A percentile compares a stretch with the other conserved stretches of the same genome.
phyloP scores from a whole-genome alignment of 2,888 invertebrate genomes.

The Brenthis hecate region DNA sequence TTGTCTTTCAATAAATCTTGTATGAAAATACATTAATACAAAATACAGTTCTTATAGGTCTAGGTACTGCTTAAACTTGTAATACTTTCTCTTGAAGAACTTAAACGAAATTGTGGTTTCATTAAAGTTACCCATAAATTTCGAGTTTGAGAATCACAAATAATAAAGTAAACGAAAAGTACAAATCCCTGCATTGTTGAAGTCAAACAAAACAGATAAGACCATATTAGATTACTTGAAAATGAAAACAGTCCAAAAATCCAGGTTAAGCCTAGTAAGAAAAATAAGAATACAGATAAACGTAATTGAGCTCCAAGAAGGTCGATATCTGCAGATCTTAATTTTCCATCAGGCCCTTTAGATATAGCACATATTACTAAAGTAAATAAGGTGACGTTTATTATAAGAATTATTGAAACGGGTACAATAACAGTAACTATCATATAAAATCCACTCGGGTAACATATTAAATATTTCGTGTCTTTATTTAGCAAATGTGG shows the following conservation, averaged over 20 bases:
- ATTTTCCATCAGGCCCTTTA: constrained; percentile 75
- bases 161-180: constrained; percentile 83
- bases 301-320: constrained; percentile 77
- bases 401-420: constrained; percentile 72
- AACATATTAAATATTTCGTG: constrained; percentile 68
- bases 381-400: constrained; percentile 80
- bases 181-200: constrained; percentile 84
- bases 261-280: constrained; percentile 84
- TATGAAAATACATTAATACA: not conserved
- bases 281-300: constrained; percentile 82
- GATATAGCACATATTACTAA: constrained; percentile 80
- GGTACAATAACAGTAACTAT: constrained; percentile 79
- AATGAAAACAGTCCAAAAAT: constrained; percentile 83
- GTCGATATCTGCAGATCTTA: constrained; percentile 66
- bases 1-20: too few relatives aligned
- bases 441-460: constrained; percentile 77
- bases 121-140: constrained; percentile 76
- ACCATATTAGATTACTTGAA: constrained; percentile 75
- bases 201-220: constrained; percentile 84
- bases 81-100: constrained; percentile 62
- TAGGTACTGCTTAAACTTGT: constrained; percentile 55
- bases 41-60: not conserved
- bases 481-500: constrained; percentile 48
- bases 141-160: constrained; percentile 80
- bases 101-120: constrained; percentile 58